Base-by-base conservation (phyloP, 1,140 invertebrate genomes). In the Anoplophora glabripennis region DNA sequence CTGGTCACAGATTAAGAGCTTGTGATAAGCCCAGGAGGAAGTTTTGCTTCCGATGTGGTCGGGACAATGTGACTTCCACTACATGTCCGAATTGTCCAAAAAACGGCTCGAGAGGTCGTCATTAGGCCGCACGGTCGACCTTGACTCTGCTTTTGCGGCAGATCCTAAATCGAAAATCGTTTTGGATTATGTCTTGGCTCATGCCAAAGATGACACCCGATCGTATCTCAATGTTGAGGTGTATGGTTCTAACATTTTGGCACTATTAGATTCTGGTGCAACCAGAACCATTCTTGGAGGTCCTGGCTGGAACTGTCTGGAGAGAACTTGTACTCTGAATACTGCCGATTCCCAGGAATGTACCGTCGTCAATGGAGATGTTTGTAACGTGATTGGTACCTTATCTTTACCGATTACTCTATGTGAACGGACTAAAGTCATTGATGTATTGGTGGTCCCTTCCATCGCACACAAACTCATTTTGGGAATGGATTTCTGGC, bases 301-400 rank as follows among this genome's bases (percentile, higher is more conserved):
- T 8, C 51, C 10, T 4, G 51, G 57, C 11, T 53, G 10, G 15
- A 12, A 53, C 11, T 12, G 14, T 18, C 34, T 52, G 14, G n/a
- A 51, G 36, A 17, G 2, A 15, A 18, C 3, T 28, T 12, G 12
- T 12, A 44, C 52, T n/a, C 7, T 12, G n/a, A 17, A 41, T 17
- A 12, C n/a, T 7, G 2, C n/a, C 4, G 37, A 53, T 15, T n/a
- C 28, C 12, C 11, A 17, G 9, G 10, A n/a, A 14, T 63, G 61
- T 36, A 58, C 48, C 10, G 51, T 63, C 3, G 61, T 56, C 28
- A 63, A 63, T 53, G 61, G 56, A 1, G 34, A 53, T 34, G 37
- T 15, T 3, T 59, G 61, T 42, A 36, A 5, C 4, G 48, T 46
- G 10, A 18, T 10, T 15, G 61, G 56, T 0, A 37, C 34, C 21